phyloP scores from a whole-genome alignment of 2,888 invertebrate species.

The Amblyjoppa proteus region DNA sequence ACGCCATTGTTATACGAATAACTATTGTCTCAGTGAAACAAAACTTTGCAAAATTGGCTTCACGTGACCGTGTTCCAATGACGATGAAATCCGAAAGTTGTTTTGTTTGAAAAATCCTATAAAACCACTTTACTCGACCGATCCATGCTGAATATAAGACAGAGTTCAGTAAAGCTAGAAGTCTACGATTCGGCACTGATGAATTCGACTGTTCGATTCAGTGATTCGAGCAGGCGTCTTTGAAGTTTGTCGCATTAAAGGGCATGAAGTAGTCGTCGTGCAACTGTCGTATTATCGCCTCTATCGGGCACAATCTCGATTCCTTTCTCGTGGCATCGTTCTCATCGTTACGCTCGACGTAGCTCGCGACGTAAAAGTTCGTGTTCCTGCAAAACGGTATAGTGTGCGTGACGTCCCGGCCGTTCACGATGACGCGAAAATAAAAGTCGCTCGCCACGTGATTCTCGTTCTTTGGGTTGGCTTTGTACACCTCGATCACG shows the following conservation, averaged over 20 bases:
- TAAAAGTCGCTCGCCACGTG: conserved; percentile 90
- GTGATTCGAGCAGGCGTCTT: conserved; percentile 89
- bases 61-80: no score
- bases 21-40: no score
- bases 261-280: conserved; percentile 94
- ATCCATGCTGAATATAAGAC: background rate
- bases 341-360: conserved; percentile 78
- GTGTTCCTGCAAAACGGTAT: conserved; percentile 92
- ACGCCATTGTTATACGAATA: no score
- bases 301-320: conserved; percentile 92
- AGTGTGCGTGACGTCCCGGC: conserved; percentile 93
- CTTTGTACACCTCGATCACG: conserved; percentile 94
- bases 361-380: conserved; percentile 86
- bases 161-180: background rate
- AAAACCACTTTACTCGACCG: background rate
- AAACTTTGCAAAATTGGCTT: no score
- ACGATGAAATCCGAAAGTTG: background rate
- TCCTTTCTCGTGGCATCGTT: conserved; percentile 85
- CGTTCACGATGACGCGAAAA: conserved; percentile 94
- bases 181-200: conserved; percentile 9
- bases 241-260: conserved; percentile 95
- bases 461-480: conserved; percentile 87
- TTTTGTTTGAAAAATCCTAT: conserved; percentile 7
- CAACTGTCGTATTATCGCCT: conserved; percentile 94
- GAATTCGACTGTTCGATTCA: conserved; percentile 35